Base-by-base conservation (phyloP, 2,797 vertebrate genomes). In the Pampus argenteus region DNA sequence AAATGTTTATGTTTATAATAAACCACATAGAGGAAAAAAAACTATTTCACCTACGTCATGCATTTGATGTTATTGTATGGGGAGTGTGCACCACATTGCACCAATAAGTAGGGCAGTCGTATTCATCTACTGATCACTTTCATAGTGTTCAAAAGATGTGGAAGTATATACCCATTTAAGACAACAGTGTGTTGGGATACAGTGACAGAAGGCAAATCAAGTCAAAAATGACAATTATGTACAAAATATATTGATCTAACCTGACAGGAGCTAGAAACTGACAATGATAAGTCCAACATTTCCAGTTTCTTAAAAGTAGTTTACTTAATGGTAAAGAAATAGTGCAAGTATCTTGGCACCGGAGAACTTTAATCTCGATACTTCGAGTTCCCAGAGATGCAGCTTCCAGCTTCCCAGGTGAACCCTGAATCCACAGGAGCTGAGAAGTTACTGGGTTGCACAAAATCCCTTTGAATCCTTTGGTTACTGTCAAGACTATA, bases 401-500 rank as follows among this genome's bases (percentile, higher is more conserved):
- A 75, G 73, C 72, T 63, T 73, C 63, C 29, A 38, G 57, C 56
- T n/a, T n/a, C n/a, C 47, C 44, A 64, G 66, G 28, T 59, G 18
- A 71, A 78, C 66, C 65, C 48, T 68, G 54, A 67, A 54, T 58
- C 38, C 55, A 52, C 48, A 69, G 50, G 59, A 48, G 61, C 52
- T 58, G 22, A 56, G 54, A 64, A 51, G 66, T 76, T 59, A 63
- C 58, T 1, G 60, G 38, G 29, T 40, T 40, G 47, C 47, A 42
- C 20, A 28, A 78, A 83, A 86, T 85, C 84, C 78, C 74, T 86
- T 74, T 66, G 25, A 70, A 78, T 72, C 72, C 71, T 84, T 87
- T 77, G 72, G 79, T 78, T 76, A 65, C 42, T 9, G 49, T 63
- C 57, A 63, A 69, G 62, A 51, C 29, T 52, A 25, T 48, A 58